Base-by-base conservation (phyloP, 64 coral and sea anemone species). In the Montipora efflorescens region DNA sequence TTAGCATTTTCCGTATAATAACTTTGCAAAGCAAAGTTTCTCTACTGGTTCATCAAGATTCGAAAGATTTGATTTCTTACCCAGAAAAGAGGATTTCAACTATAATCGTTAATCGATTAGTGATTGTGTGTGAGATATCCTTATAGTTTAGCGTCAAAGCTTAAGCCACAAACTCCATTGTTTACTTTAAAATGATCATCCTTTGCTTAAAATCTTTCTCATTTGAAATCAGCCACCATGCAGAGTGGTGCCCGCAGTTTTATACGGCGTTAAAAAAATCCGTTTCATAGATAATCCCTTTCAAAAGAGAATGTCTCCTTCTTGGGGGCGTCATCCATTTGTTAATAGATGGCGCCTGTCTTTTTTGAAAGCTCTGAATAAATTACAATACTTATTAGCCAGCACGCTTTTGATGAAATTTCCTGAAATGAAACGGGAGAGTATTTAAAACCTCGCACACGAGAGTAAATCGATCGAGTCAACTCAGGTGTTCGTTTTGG, bases 401-500 rank as follows among this genome's bases (percentile, higher is more conserved):
- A 4, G 62, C 2, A 18, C 11, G 5, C 45, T 70, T 85, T 19
- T 47, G 12, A 50, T 44, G 62, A 69, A 70, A 67, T 67, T 85
- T 59, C 18, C 15, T 70, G 28, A 62, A 71, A 85, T 49, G 66
- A 85, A 2, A 16, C 16, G 44, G 12, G 4, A 71, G 23, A 85
- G 82, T 85, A 85, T 85, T 83, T 85, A 85, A 78, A 51, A 67
- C 82, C 62, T 22, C 25, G 79, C 1, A 82, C 52, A 82, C 11
- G 51, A 28, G 59, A 21, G 47, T 71, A 85, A 85, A 48, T 45
- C 11, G 43, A 78, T 49, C 61, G 11, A 78, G 28, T 78, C 18
- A 4, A 49, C 15, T 85, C 77, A 66, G 89, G 76, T 90, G 62
- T 5, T 48, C 74, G 12, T 52, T 58, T 21, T 22, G 53, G 44